Percentiles rank a stretch among this genome's conserved stretches.
Evolutionary conservation across 2,888 invertebrate genomes (phyloP).

Genomic region (Leptopilina drosophilae): DNA sequence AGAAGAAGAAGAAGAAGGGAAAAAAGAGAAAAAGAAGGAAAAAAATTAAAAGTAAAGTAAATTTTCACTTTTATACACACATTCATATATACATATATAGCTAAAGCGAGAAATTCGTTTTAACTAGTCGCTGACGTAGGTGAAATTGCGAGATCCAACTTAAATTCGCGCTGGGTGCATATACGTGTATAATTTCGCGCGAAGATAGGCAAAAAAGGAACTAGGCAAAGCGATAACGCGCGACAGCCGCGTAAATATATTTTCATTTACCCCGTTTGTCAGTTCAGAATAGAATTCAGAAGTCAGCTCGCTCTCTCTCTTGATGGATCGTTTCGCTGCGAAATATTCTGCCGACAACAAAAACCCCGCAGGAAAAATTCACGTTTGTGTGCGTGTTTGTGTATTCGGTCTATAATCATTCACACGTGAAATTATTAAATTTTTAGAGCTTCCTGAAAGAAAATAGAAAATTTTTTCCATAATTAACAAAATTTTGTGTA

Average conservation of each 20-base stretch:
- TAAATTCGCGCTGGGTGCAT: conserved; percentile 24
- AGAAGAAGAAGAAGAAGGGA: too few relatives aligned
- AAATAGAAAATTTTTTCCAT: too few relatives aligned
- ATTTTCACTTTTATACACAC: too few relatives aligned
- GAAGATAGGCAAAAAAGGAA: conserved; percentile 32
- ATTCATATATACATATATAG: neutral
- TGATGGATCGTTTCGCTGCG: conserved; percentile 24
- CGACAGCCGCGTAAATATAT: conserved; percentile 37
- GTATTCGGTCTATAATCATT: too few relatives aligned
- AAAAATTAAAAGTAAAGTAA: too few relatives aligned
- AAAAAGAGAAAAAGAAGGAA: too few relatives aligned
- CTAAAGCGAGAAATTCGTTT: conserved; percentile 20
- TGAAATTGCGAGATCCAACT: conserved; percentile 24
- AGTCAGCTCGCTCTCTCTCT: conserved; percentile 24
- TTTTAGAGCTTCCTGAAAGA: too few relatives aligned
- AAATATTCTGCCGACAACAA: conserved; percentile 20
- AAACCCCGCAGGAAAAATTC: neutral
- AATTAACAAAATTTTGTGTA: too few relatives aligned
- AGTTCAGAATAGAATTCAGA: conserved; percentile 33
- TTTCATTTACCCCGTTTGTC: conserved; percentile 38
- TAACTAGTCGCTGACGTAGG: conserved; percentile 36
- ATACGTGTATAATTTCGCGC: conserved; percentile 30
- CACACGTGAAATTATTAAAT: neutral
- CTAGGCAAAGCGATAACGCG: conserved; percentile 31
- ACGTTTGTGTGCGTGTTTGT: neutral